Conservation (phyloP, 2,797 vertebrate genomes). For the Danio aesculapii region DNA sequence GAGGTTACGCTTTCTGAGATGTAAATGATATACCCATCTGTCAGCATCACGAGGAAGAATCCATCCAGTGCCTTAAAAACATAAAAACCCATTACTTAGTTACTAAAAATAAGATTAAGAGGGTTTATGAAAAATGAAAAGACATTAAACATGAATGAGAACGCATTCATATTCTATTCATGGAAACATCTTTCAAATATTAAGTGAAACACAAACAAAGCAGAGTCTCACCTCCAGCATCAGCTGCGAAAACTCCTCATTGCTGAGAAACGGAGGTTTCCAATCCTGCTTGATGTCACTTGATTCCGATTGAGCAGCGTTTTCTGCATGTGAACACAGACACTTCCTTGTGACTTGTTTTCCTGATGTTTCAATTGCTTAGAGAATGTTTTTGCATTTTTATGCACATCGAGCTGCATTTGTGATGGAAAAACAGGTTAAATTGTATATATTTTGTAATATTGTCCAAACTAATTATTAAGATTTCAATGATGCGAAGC, state of each 20-base stretch:
- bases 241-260: constrained; percentile 98
- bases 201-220: neutral
- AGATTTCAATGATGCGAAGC: neutral
- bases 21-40: constrained; percentile 97
- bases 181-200: neutral
- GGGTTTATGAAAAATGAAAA: neutral
- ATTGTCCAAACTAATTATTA: neutral
- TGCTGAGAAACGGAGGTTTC: constrained; percentile 98
- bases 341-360: neutral
- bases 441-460: neutral
- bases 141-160: constrained; percentile 5
- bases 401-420: neutral
- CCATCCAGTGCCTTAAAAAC: constrained; percentile 92
- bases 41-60: constrained; percentile 99
- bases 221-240: constrained; percentile 92
- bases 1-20: constrained; percentile 96
- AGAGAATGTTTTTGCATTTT: neutral
- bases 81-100: neutral
- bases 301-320: constrained; percentile 94
- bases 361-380: neutral
- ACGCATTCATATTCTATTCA: neutral
- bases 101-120: neutral
- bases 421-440: neutral
- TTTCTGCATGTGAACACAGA: constrained; percentile 79
- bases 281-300: constrained; percentile 98